Conservation (phyloP, 1,140 invertebrate genomes). For the Calliphora vicina region DNA sequence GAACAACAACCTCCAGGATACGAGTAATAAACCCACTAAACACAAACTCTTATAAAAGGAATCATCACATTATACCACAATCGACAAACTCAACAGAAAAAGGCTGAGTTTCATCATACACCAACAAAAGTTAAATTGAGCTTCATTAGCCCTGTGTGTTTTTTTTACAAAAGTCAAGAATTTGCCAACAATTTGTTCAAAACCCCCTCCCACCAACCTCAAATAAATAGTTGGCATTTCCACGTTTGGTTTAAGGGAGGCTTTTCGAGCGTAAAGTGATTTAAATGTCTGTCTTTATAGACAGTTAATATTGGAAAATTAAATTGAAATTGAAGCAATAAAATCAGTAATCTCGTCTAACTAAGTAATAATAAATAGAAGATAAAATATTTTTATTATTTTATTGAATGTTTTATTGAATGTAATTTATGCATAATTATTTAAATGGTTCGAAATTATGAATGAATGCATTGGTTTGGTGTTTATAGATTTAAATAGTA, state of each 20-base stretch:
- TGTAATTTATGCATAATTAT: neutral
- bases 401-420: neutral
- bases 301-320: neutral
- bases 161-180: neutral
- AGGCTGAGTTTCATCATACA: neutral
- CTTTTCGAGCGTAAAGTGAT: neutral
- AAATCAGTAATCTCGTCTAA: no score
- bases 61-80: neutral
- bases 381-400: no score
- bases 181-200: neutral
- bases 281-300: constrained; percentile 13
- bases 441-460: neutral
- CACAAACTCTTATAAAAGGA: neutral
- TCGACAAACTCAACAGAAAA: neutral
- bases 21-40: neutral
- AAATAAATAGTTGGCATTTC: neutral
- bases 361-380: no score
- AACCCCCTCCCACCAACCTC: neutral
- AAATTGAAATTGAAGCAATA: no score
- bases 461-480: no score
- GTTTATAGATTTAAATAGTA: no score
- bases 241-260: neutral
- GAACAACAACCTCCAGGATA: neutral
- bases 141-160: constrained; percentile 22
- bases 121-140: constrained; percentile 6